phyloP scores from a whole-genome alignment of 2,888 invertebrate species.

The Trichacis sp. region DNA sequence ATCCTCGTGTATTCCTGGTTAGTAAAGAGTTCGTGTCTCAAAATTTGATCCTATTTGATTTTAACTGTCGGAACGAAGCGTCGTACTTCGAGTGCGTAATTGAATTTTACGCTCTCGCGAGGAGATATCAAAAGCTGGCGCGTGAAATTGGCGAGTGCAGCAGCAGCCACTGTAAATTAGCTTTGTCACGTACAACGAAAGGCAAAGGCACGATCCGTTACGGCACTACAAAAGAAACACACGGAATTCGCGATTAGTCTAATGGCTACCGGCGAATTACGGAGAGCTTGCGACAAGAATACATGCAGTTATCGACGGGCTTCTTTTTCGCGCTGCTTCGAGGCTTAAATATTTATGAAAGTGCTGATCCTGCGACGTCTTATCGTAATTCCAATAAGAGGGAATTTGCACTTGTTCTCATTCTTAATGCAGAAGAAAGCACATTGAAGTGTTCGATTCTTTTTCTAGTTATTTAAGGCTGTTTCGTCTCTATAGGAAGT shows the following conservation, averaged over 20 bases:
- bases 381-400: constrained; percentile 13
- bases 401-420: background rate
- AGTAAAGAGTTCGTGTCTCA: background rate
- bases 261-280: constrained; percentile 27
- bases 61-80: background rate
- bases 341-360: constrained; percentile 35
- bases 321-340: constrained; percentile 1
- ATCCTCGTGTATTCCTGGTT: too few species aligned
- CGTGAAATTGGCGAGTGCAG: background rate
- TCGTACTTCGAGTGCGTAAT: background rate
- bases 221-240: constrained; percentile 26
- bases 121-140: constrained; percentile 1
- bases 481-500: too few species aligned
- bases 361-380: constrained; percentile 11
- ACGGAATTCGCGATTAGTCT: constrained; percentile 24
- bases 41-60: background rate
- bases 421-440: background rate
- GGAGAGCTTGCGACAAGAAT: constrained; percentile 30
- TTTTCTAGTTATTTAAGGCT: too few species aligned
- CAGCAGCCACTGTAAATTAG: constrained; percentile 16
- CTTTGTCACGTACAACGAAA: constrained; percentile 9
- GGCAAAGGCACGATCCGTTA: constrained; percentile 5
- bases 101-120: background rate
- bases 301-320: constrained; percentile 36
- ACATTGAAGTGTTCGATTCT: background rate